These are phyloP conservation scores for Pseudorhiza aurosa DNA, from an alignment of 30 jellyfish, hydroid and myxozoan species.

Conservation along the genomic window DNA sequence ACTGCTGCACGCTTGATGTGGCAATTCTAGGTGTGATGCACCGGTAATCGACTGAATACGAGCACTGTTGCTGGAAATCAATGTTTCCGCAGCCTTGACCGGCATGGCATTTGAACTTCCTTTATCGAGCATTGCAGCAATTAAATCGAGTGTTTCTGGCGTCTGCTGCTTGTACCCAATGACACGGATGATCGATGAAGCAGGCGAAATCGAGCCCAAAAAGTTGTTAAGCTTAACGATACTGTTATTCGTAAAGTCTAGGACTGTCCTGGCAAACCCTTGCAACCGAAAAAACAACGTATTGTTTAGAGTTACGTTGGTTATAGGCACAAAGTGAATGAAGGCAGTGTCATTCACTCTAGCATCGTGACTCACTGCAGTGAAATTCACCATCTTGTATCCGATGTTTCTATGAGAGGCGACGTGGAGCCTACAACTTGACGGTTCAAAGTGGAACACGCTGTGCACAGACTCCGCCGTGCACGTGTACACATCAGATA, in stretches of 20 bases:
- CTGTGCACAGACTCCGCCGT: constrained; percentile 9
- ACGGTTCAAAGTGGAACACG: constrained; percentile 39
- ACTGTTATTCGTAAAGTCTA: constrained; percentile 27
- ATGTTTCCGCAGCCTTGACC: background rate
- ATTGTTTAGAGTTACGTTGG: constrained; percentile 32
- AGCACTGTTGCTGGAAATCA: background rate
- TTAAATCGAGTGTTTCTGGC: constrained; percentile 9
- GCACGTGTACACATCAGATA: constrained; percentile 66
- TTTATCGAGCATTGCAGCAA: constrained; percentile 7
- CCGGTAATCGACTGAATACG: constrained; percentile 22
- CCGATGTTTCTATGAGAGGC: constrained; percentile 48
- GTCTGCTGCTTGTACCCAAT: constrained; percentile 45
- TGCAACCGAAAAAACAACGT: constrained; percentile 37
- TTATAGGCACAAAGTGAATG: constrained; percentile 14
- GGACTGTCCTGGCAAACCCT: constrained; percentile 8
- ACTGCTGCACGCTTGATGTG: constrained; percentile 15
- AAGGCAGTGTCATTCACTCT: constrained; percentile 19
- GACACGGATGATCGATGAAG: background rate
- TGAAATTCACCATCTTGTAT: constrained; percentile 7
- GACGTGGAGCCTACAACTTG: constrained; percentile 59
- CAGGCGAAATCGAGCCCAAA: constrained; percentile 34
- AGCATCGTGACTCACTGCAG: constrained; percentile 1
- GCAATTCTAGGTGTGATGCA: constrained; percentile 10
- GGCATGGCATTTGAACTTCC: constrained; percentile 1
- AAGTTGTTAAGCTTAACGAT: background rate